Base-by-base conservation (phyloP, 2,888 invertebrate species). In the Ennomos fuscantarius region DNA sequence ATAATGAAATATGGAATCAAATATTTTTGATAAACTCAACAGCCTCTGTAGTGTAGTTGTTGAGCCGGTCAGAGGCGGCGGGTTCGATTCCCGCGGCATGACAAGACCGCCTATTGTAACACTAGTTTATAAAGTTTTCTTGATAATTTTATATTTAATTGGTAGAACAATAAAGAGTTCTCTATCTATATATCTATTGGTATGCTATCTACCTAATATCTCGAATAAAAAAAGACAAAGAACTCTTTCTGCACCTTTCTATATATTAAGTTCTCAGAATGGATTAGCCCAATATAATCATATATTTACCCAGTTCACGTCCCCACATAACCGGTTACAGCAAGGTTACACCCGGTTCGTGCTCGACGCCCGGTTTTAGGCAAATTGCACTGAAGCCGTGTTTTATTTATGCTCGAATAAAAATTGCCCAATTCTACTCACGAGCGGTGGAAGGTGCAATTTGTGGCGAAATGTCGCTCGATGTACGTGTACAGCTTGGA, bases 381-480 rank as follows among this genome's bases (percentile, higher is more conserved):
- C 81, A 89, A 90, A 90, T 89, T 89, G 89, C 85, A 68, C 43
- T 47, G 33, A 31, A 42, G 45, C 68, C 74, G 74, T 87, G 82
- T 86, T 84, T 89, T 90, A 89, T 90, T 89, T 89, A 89, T 86
- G 80, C 70, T 63, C 71, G 72, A 80, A 83, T 87, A 87, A 86
- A 89, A 89, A 86, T 59, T 87, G 81, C 72, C 74, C 82, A 79
- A 84, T 89, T 81, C 78, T 73, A 67, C 36, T 49, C 58, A 49
- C 58, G 53, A 37, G 48, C 58, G 46, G 10, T 47, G 43, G 45
- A 56, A 40, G 53, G 53, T 35, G 53, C 58, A 48, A 58, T 53
- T 53, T 59, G 58, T 59, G 53, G 45, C 35, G 32, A 49, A 48
- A 49, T 59, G 58, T 53, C 58, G 58, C 51, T 58, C 48, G 31